phyloP scores from a whole-genome alignment of 2,113 vertebrate genomes.

The Cisticola juncidis region DNA sequence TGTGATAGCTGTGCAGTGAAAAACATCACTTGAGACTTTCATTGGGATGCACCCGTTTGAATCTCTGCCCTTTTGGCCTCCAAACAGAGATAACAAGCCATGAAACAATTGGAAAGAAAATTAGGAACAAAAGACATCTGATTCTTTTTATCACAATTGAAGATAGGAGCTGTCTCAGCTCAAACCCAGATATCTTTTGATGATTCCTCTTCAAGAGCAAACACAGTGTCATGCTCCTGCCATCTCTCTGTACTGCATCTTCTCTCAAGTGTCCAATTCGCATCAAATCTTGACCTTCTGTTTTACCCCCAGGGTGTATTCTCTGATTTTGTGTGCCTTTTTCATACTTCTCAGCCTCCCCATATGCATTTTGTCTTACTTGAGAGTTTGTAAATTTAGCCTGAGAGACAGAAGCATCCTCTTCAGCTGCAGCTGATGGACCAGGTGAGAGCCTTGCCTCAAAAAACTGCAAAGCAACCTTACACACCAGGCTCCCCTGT shows the following conservation, averaged over 20 bases:
- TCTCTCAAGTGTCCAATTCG: neutral
- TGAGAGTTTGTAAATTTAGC: neutral
- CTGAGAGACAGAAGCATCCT: neutral
- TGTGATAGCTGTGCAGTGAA: neutral
- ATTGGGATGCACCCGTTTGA: neutral
- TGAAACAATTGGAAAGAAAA: neutral
- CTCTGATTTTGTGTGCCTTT: neutral
- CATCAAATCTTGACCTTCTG: neutral
- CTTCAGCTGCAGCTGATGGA: neutral
- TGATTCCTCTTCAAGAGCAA: neutral
- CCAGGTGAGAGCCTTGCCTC: neutral
- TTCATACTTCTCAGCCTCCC: neutral
- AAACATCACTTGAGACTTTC: neutral
- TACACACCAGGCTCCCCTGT: neutral
- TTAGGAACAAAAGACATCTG: constrained; percentile 25
- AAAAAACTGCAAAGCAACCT: neutral
- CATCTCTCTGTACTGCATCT: neutral
- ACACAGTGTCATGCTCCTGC: neutral
- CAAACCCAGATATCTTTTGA: neutral
- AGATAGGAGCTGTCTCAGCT: neutral
- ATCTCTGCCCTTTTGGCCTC: constrained; percentile 4
- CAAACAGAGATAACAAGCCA: neutral
- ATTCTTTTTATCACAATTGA: constrained; percentile 10
- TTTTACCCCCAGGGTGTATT: neutral
- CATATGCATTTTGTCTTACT: neutral